Base-by-base conservation (phyloP, 2,113 vertebrate genomes). In the Apodemus speciosus region DNA sequence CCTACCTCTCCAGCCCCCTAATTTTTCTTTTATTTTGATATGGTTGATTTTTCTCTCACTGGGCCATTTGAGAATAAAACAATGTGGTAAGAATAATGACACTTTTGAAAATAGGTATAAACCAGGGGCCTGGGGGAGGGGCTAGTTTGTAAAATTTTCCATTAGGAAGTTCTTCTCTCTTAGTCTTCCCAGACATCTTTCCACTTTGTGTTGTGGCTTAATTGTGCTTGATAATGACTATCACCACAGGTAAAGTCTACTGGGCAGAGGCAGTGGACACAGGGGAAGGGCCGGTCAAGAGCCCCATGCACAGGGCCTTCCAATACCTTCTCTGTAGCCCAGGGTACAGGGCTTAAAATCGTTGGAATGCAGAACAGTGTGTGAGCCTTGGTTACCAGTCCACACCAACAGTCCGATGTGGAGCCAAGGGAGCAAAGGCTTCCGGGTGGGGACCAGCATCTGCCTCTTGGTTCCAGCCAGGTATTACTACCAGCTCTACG, bases 41-140 rank as follows among this genome's bases (percentile, higher is more conserved):
- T 15, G 72, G 51, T 8, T 13, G 30, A 77, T 40, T 81, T 76
- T 56, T 69, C 46, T 88, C 75, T 76, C 30, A 58, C 53, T 40
- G 68, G 84, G 43, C 66, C 35, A n/a, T 87, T 66, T 88, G 72
- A 95, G 51, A 92, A 76, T 43, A 30, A 90, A 91, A 90, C 23
- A 0, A 23, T 8, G 4, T 46, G 46, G 9, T 79, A 66, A 43
- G 80, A 77, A 88, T 76, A 56, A 94, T 38, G 66, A 62, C 7
- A 68, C 38, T n/a, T n/a, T n/a, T 62, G 85, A 90, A 79, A 66
- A 25, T 6, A 89, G 0, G 2, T 79, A 73, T 53, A 83, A 93
- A 30, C 1, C 9, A 38, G 38, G 15, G n/a, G 20, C 6, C 8
- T 9, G 81, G 53, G 53, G 84, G 9, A 64, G 27, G n/a, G 88